Percentiles rank a stretch among this genome's conserved stretches.
These are phyloP conservation scores for Uloborus plumipes DNA, from an alignment of 2,888 invertebrate genomes.

Conservation along the genomic window DNA sequence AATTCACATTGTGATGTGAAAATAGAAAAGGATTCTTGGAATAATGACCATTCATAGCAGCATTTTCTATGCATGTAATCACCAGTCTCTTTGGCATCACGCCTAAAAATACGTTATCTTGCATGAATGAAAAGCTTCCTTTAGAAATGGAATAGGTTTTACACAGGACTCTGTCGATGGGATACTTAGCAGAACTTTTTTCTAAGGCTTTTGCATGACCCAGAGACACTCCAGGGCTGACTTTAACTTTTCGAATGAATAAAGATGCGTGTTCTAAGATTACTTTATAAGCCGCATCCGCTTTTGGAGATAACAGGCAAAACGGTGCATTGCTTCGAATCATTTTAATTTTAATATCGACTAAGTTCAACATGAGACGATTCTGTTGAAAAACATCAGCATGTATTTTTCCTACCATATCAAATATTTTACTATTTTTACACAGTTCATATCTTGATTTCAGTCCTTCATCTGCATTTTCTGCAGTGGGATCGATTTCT, in stretches of 20 bases:
- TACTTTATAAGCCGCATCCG: constrained; percentile 11
- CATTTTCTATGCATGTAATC: constrained; percentile 67
- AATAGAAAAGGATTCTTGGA: constrained; percentile 66
- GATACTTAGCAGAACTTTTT: constrained; percentile 11
- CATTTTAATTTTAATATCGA: constrained; percentile 8
- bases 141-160: constrained; percentile 11
- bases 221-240: constrained; percentile 4
- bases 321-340: constrained; percentile 18
- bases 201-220: constrained; percentile 17
- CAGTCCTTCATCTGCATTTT: constrained; percentile 7
- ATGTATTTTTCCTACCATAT: constrained; percentile 23
- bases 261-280: constrained; percentile 12
- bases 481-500: neutral
- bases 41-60: constrained; percentile 66
- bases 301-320: neutral
- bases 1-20: constrained; percentile 65
- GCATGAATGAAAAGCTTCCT: constrained; percentile 11
- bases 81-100: constrained; percentile 42
- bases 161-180: constrained; percentile 18
- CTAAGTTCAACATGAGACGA: constrained; percentile 14
- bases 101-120: constrained; percentile 16
- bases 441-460: constrained; percentile 6
- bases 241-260: constrained; percentile 21
- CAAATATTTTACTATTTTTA: constrained; percentile 3
- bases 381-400: constrained; percentile 20